These are phyloP conservation scores for Delphinapterus leucas DNA, from an alignment of 2,113 vertebrate genomes.

Conservation along the genomic window DNA sequence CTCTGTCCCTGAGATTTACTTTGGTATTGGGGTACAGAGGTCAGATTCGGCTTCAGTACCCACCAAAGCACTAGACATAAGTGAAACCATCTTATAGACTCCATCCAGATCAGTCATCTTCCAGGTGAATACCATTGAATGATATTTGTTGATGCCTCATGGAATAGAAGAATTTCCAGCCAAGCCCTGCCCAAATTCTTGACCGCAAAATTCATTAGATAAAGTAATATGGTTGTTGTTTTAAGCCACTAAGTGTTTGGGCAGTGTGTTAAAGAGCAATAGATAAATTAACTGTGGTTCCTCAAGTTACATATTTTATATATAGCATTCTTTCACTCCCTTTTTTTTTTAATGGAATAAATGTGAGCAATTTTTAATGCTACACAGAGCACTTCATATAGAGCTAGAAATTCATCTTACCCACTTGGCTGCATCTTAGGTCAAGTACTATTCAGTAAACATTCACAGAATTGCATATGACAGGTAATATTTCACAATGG, in stretches of 20 bases:
- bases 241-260: not conserved
- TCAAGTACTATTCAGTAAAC: conserved; percentile 76
- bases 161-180: not conserved
- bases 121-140: not conserved
- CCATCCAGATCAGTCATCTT: not conserved
- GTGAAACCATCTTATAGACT: not conserved
- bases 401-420: conserved; percentile 74
- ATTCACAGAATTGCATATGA: conserved; percentile 75
- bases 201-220: not conserved
- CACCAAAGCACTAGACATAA: not conserved
- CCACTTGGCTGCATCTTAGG: conserved; percentile 67
- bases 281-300: not conserved
- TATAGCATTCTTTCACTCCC: not conserved
- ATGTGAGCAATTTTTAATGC: conserved; percentile 49
- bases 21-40: too few species aligned
- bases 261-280: not conserved
- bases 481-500: conserved; percentile 85
- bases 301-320: not conserved
- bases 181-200: not conserved
- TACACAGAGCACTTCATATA: conserved; percentile 23
- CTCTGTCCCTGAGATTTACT: too few species aligned
- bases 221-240: not conserved
- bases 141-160: not conserved
- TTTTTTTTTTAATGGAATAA: not conserved
- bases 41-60: too few species aligned